Conservation (phyloP, 2,888 invertebrate genomes). For the Esperia sulphurella region DNA sequence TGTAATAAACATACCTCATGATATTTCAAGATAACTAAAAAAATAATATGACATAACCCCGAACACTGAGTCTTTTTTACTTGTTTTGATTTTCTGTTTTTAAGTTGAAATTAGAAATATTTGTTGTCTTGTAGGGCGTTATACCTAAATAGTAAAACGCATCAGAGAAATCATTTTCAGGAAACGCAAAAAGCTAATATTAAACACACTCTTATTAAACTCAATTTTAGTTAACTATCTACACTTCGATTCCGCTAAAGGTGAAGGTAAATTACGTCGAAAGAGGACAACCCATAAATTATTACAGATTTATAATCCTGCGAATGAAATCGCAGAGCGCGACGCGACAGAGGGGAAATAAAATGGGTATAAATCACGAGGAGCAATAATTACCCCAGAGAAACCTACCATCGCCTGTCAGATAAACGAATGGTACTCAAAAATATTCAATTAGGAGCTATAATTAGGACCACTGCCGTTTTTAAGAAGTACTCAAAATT, state of each 20-base stretch:
- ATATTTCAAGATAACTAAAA: no score
- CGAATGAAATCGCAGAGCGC: slow-evolving; percentile 1
- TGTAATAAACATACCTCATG: no score
- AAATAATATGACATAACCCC: no score
- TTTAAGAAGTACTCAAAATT: not conserved
- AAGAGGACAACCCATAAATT: not conserved
- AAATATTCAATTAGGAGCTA: slow-evolving; percentile 8
- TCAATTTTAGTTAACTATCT: not conserved
- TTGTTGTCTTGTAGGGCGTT: no score
- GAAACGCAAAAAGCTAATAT: not conserved
- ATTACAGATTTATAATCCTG: not conserved
- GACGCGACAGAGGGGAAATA: slow-evolving; percentile 11
- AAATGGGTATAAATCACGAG: slow-evolving; percentile 15
- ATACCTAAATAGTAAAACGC: not conserved
- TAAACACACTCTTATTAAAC: no score
- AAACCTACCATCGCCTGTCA: not conserved
- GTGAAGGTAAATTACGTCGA: not conserved
- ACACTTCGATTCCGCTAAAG: not conserved
- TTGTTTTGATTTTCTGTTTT: no score
- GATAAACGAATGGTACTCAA: slow-evolving; percentile 9
- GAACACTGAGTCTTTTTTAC: no score
- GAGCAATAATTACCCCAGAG: slow-evolving; percentile 13
- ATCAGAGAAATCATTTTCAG: not conserved
- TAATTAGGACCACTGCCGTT: not conserved
- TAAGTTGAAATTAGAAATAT: no score